Evolutionary conservation across 2,113 vertebrate species (phyloP).

Genomic region (Heteronetta atricapilla): DNA sequence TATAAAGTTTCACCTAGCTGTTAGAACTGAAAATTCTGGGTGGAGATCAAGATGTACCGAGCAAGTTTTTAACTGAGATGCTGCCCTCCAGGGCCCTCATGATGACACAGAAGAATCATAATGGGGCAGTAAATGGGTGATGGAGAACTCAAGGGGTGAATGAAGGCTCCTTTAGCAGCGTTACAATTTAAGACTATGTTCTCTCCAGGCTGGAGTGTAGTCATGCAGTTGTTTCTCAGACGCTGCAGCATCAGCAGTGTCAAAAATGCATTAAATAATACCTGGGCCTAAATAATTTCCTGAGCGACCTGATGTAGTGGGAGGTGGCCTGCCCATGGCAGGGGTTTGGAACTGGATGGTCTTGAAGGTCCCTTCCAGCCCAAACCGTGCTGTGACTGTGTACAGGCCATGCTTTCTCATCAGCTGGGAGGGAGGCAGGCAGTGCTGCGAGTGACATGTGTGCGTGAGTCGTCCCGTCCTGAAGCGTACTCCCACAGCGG

Average conservation of each 20-base stretch:
- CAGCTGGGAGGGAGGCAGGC: not conserved
- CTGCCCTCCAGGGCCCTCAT: not conserved
- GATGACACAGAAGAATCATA: not conserved
- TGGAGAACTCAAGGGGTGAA: not conserved
- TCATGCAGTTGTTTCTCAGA: not conserved
- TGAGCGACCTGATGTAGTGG: too few species aligned
- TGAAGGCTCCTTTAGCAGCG: not conserved
- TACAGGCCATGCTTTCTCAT: not conserved
- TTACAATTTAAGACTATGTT: not conserved
- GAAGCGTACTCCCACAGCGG: fast-evolving
- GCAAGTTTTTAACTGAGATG: not conserved
- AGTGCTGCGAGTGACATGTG: not conserved
- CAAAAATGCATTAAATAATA: not conserved
- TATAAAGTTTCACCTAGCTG: not conserved
- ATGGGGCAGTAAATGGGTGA: not conserved
- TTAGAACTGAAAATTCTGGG: not conserved
- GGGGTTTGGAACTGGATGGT: too few species aligned
- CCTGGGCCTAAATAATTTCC: too few species aligned
- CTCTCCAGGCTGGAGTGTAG: not conserved
- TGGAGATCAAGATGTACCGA: not conserved
- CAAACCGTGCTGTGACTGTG: too few species aligned
- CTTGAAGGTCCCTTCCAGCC: too few species aligned
- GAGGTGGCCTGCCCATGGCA: too few species aligned
- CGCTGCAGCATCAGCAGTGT: not conserved
- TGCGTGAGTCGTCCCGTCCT: not conserved